Evolutionary conservation across 2,888 invertebrate genomes (phyloP), one percentile per base, ranked within the genome.

Genomic region (Limenitis camilla): DNA sequence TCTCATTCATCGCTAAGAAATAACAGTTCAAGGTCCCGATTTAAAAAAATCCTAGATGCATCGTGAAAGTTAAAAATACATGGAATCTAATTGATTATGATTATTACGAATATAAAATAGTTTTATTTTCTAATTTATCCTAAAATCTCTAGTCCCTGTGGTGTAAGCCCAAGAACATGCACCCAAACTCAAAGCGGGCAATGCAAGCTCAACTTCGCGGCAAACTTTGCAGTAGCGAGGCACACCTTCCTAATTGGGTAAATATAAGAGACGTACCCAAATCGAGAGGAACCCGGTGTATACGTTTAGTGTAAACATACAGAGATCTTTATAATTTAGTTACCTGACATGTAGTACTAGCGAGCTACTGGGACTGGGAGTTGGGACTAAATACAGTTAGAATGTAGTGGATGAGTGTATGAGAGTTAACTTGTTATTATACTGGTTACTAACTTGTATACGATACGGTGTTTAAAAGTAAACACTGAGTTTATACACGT

Each of bases 191-290:
- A 71, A 71, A 74, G 75, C 73, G 69, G 61, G 73, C 67, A 65
- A 65, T 60, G 72, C 70, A 66, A 65, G 72, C 67, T 63, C 64
- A 83, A 82, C 71, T 81, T 77, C 60, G 67, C 65, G 65, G 64
- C 64, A 68, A 80, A 77, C 69, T 78, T 76, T 61, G 64, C 67
- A 67, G 72, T 71, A 71, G 68, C 69, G 63, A 64, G 64, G 72
- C 77, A 75, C 79, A 76, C 78, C 78, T 78, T 72, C 69, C 74
- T 81, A 81, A 82, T 82, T 81, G 78, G 74, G 77, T 77, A 78
- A 80, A 81, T 78, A 78, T 71, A 72, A 70, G 64, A 67, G 68
- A 46, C 40, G 53, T 43, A 47, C 49, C 51, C 51, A 49, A 53
- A 60, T 53, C 59, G 44, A 47, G 40, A 45, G 38, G 11, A 40